These are phyloP conservation scores for Cremastinae sp. DNA, from an alignment of 2,888 invertebrate species.

Conservation along the genomic window DNA sequence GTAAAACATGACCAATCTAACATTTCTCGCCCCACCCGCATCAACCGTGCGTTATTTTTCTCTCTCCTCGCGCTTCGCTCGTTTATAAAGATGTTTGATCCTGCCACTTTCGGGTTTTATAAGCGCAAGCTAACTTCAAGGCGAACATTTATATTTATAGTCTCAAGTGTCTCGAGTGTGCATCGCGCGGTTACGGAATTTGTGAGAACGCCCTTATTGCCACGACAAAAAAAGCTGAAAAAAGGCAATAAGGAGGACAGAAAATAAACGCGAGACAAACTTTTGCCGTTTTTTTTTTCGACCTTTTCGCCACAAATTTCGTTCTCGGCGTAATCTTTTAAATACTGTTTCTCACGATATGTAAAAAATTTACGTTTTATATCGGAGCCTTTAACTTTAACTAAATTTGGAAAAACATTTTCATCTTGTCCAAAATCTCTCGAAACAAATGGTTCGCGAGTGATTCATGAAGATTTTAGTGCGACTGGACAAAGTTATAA, in stretches of 20 bases:
- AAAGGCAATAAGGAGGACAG: neutral
- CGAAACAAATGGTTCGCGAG: no score
- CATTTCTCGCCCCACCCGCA: conserved; percentile 15
- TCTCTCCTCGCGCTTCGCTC: conserved; percentile 8
- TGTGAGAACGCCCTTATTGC: conserved; percentile 34
- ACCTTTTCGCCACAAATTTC: no score
- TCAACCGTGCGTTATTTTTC: neutral
- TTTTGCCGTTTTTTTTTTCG: neutral
- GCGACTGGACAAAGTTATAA: no score
- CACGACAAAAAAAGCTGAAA: conserved; percentile 5
- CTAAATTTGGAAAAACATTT: no score
- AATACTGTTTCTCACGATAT: no score
- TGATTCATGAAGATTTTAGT: no score
- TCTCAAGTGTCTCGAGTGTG: conserved; percentile 59
- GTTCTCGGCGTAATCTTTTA: no score
- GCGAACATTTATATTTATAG: conserved; percentile 61
- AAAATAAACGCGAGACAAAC: conserved; percentile 1
- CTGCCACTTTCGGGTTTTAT: conserved; percentile 47
- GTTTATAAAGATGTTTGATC: conserved; percentile 49
- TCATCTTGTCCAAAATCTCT: no score
- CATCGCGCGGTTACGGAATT: conserved; percentile 34
- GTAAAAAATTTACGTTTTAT: no score
- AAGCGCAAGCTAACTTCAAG: conserved; percentile 36
- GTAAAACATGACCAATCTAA: conserved; percentile 44
- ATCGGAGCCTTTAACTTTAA: no score